Base-by-base conservation (phyloP, 2,888 invertebrate genomes). In the Netelia inedita region DNA sequence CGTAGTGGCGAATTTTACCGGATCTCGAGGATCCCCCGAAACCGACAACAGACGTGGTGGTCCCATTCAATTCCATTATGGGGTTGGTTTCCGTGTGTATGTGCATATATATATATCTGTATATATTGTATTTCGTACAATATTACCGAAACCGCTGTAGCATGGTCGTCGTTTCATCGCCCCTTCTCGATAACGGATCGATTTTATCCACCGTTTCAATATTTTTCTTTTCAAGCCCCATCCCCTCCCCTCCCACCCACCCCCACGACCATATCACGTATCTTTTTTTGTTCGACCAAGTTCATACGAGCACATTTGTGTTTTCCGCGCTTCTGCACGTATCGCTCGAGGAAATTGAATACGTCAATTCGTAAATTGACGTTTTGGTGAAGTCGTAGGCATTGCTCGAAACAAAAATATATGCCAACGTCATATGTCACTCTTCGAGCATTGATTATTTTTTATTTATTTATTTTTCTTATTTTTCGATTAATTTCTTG, bases 1-100 rank as follows among this genome's bases (percentile, higher is more conserved):
- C 21, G 63, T 23, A 11, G 35, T 41, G 55, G 55, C 55, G 82
- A 82, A 76, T 66, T 82, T 76, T 57, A 65, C 19, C 35, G 66
- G 59, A 83, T 80, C 71, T 75, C 65, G 75, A 75, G 83, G 80
- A 68, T 78, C 63, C 35, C 78, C 80, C 61, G 69, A 46, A 65
- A 53, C 50, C 63, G 53, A 80, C 79, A 79, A 78, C 79, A 82
- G 79, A 69, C 72, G 72, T 82, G 69, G 74, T 61, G 57, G 74
- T 83, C 83, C 82, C 76, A 83, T 83, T 85, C 85, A 85, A 86
- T 86, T 86, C 75, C 85, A 85, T 86, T 81, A 83, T 81, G 78
- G 65, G 75, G 74, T 85, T 61, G 43, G 46, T 59, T 16, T 35
- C 35, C 6, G 35, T 6, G 35, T 35, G 35, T 1, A 1, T 21